Evolutionary conservation across 2,797 vertebrate species (phyloP).

Genomic region (Spondyliosoma cantharus): DNA sequence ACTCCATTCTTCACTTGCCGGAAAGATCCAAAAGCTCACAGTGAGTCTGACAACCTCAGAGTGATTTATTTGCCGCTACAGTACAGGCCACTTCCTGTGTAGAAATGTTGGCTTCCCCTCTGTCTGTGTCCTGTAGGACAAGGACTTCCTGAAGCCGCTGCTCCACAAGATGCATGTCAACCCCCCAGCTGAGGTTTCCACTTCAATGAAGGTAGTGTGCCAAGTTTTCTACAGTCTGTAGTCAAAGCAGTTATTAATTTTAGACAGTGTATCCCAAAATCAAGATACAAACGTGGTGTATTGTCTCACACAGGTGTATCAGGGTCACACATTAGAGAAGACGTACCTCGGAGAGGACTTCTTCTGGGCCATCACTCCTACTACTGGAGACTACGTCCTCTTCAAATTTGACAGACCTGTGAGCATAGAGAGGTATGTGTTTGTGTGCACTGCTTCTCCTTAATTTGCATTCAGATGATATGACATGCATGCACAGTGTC

Average conservation of each 20-base stretch:
- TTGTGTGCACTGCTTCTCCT: not conserved
- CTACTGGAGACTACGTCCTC: slow-evolving; percentile 93
- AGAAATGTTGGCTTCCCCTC: slow-evolving; percentile 26
- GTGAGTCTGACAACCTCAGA: slow-evolving; percentile 78
- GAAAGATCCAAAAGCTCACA: slow-evolving; percentile 98
- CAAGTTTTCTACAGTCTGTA: too few species aligned
- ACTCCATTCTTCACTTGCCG: slow-evolving; percentile 96
- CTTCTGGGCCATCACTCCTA: slow-evolving; percentile 97
- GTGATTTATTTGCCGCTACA: not conserved
- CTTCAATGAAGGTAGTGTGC: slow-evolving; percentile 90
- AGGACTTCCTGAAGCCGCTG: slow-evolving; percentile 98
- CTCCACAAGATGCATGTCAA: slow-evolving; percentile 98
- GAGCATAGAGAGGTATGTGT: slow-evolving; percentile 91
- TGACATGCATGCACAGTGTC: not conserved
- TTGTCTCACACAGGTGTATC: slow-evolving; percentile 87
- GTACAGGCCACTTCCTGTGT: slow-evolving; percentile 32
- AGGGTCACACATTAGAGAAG: slow-evolving; percentile 96
- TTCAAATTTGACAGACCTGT: slow-evolving; percentile 98
- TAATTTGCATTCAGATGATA: not conserved
- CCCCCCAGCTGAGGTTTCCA: slow-evolving; percentile 96
- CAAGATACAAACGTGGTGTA: not conserved
- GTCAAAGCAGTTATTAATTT: not conserved
- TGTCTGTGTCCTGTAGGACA: slow-evolving; percentile 86
- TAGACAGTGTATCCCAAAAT: not conserved
- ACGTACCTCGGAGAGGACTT: slow-evolving; percentile 97